phyloP scores from a whole-genome alignment of 1,140 invertebrate species.

The Sweltsa coloradensis region DNA sequence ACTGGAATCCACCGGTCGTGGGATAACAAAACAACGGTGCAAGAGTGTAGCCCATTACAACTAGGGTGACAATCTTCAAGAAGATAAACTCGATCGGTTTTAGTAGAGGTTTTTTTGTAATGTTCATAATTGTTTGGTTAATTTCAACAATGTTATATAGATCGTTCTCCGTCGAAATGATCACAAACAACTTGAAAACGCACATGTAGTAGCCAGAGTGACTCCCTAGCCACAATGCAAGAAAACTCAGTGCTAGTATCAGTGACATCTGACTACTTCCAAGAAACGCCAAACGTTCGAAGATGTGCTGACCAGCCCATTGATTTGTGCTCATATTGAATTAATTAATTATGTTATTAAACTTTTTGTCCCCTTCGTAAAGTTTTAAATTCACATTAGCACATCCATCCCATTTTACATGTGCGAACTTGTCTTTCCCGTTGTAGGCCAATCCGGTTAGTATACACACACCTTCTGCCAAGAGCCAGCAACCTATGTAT shows the following conservation, averaged over 20 bases:
- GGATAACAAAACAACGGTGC: too few relatives aligned
- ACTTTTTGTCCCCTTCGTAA: slow-evolving; percentile 66
- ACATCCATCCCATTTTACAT: slow-evolving; percentile 72
- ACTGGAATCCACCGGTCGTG: too few relatives aligned
- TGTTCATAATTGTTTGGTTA: too few relatives aligned
- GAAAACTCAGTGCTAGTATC: slow-evolving; percentile 61
- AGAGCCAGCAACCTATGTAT: slow-evolving; percentile 86
- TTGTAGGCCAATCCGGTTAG: slow-evolving; percentile 35
- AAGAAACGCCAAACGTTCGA: slow-evolving; percentile 81
- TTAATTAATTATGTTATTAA: slow-evolving; percentile 71
- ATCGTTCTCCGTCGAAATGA: slow-evolving; percentile 78
- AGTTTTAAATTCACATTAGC: slow-evolving; percentile 66
- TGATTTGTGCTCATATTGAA: slow-evolving; percentile 91
- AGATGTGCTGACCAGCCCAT: slow-evolving; percentile 84
- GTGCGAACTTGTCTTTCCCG: too few relatives aligned
- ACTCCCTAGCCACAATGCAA: slow-evolving; percentile 88
- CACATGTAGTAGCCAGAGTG: slow-evolving; percentile 82
- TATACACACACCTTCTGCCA: slow-evolving; percentile 67
- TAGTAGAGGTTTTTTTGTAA: too few relatives aligned
- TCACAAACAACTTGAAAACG: slow-evolving; percentile 82
- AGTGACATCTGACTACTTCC: slow-evolving; percentile 78
- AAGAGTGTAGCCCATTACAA: too few relatives aligned
- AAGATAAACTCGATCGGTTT: too few relatives aligned
- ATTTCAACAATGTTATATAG: too few relatives aligned
- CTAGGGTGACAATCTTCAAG: too few relatives aligned